Evolutionary conservation across 2,113 vertebrate genomes (phyloP).

Genomic region (Diphyllodes magnificus): DNA sequence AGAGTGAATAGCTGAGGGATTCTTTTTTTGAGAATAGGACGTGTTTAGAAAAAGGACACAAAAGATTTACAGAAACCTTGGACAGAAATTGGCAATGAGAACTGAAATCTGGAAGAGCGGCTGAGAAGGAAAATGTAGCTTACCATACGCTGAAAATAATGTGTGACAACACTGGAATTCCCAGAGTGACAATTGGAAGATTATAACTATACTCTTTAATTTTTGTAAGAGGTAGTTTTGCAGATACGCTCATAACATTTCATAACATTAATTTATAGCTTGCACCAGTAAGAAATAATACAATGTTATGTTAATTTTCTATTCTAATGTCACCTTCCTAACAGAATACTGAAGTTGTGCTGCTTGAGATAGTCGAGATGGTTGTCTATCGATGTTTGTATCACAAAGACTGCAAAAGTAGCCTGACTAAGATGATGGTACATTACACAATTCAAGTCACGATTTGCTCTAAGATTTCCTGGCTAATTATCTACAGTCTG

Average conservation of each 20-base stretch:
- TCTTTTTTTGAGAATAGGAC: slow-evolving; percentile 20
- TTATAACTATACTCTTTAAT: slow-evolving; percentile 57
- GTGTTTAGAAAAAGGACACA: slow-evolving; percentile 58
- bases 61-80: slow-evolving; percentile 58
- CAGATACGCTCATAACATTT: slow-evolving; percentile 63
- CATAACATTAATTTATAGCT: slow-evolving; percentile 67
- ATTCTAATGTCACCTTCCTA: slow-evolving; percentile 12
- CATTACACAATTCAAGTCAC: not conserved
- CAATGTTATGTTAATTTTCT: slow-evolving; percentile 59
- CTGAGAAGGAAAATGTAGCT: slow-evolving; percentile 36
- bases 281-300: slow-evolving; percentile 45
- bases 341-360: slow-evolving; percentile 20
- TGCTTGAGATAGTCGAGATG: not conserved
- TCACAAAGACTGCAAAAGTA: slow-evolving; percentile 29
- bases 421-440: not conserved
- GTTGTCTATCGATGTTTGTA: slow-evolving; percentile 22
- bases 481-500: slow-evolving; percentile 18
- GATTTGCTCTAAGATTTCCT: slow-evolving; percentile 23
- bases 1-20: slow-evolving; percentile 29
- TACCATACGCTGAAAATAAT: slow-evolving; percentile 10
- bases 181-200: slow-evolving; percentile 62
- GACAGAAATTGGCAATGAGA: slow-evolving; percentile 43
- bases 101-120: slow-evolving; percentile 4
- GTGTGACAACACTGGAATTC: slow-evolving; percentile 63
- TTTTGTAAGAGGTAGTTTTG: slow-evolving; percentile 63